These are phyloP conservation scores for Uropetala carovei DNA, from an alignment of 2,888 invertebrate species.

Conservation along the genomic window DNA sequence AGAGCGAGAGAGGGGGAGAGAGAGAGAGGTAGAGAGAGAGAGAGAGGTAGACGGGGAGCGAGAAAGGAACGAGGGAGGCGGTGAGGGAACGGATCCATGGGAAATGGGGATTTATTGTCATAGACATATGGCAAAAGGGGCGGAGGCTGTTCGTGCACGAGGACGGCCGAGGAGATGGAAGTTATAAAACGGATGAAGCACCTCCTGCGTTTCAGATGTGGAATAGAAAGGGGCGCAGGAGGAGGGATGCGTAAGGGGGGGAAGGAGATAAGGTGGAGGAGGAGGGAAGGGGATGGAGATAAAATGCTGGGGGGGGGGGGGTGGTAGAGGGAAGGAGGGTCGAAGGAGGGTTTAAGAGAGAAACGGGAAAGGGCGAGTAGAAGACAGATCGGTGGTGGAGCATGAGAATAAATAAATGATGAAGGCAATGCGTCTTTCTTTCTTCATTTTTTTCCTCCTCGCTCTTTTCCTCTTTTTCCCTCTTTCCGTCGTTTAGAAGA, in stretches of 20 bases:
- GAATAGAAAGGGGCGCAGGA: slow-evolving; percentile 9
- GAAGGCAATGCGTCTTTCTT: slow-evolving; percentile 62
- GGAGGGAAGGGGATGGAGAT: too few species aligned
- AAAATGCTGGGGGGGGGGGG: background rate
- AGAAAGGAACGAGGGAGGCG: too few species aligned
- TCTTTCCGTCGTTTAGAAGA: background rate
- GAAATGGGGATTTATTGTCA: slow-evolving; percentile 61
- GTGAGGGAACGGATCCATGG: background rate
- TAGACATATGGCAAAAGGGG: slow-evolving; percentile 42
- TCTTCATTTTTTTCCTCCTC: slow-evolving; percentile 10
- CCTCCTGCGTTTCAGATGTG: slow-evolving; percentile 44
- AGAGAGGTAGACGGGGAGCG: too few species aligned
- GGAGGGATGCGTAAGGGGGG: background rate
- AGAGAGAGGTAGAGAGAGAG: background rate
- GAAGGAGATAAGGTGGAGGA: background rate
- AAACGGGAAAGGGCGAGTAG: slow-evolving; percentile 2
- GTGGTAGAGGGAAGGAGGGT: background rate
- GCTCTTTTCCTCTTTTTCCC: background rate
- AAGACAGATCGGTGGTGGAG: slow-evolving; percentile 57
- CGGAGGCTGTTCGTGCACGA: background rate
- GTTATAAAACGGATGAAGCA: slow-evolving; percentile 51
- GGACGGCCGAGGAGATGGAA: slow-evolving; percentile 41
- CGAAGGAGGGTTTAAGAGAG: background rate
- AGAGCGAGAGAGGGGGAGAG: background rate
- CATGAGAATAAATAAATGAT: slow-evolving; percentile 63